Evolutionary conservation across 2,797 vertebrate species (phyloP).

Genomic region (Pogonophryne albipinna): DNA sequence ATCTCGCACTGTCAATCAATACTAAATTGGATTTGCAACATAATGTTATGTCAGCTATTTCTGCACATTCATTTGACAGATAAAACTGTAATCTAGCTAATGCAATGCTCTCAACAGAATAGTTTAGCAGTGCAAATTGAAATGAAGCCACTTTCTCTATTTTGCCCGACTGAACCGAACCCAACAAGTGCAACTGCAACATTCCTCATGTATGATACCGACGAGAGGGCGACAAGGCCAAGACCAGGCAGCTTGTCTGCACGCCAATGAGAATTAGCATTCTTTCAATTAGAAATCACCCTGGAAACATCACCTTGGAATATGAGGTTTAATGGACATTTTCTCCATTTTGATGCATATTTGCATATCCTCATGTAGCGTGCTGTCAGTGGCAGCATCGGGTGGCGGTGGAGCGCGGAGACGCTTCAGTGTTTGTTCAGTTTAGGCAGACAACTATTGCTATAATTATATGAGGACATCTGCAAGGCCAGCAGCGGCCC

Average conservation of each 20-base stretch:
- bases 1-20: conserved; percentile 79
- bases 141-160: conserved; percentile 51
- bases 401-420: conserved; percentile 45
- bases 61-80: conserved; percentile 78
- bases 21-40: conserved; percentile 80
- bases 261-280: conserved; percentile 31
- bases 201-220: conserved; percentile 50
- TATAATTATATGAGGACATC: conserved; percentile 70
- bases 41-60: conserved; percentile 81
- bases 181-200: conserved; percentile 45
- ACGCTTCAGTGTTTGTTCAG: conserved; percentile 46
- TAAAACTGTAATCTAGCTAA: conserved; percentile 82
- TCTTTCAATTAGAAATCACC: conserved; percentile 62
- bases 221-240: conserved; percentile 57
- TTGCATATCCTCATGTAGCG: conserved; percentile 68
- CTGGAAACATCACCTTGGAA: conserved; percentile 60
- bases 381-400: conserved; percentile 62
- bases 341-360: conserved; percentile 53
- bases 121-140: conserved; percentile 49
- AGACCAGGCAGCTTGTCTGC: conserved; percentile 34
- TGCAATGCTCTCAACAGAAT: conserved; percentile 62
- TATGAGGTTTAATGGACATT: conserved; percentile 64
- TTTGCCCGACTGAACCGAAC: conserved; percentile 33
- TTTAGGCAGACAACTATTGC: conserved; percentile 49
- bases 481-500: conserved; percentile 56